Conservation (phyloP, 2,113 vertebrate genomes). For the Phyllostomus hastatus region DNA sequence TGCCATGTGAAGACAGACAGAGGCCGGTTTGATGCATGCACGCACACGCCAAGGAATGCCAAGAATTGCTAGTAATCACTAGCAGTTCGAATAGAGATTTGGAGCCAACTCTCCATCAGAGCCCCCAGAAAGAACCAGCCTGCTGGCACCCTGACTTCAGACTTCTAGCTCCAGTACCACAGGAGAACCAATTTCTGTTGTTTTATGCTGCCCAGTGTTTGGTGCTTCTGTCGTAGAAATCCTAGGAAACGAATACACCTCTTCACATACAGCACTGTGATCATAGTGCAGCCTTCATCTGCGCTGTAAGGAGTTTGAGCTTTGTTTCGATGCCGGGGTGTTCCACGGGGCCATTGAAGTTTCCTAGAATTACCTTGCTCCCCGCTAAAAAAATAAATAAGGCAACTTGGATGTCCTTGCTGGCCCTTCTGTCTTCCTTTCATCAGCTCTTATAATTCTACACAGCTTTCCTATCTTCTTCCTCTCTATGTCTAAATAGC, state of each 20-base stretch:
- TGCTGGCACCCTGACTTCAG: neutral
- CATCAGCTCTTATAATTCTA: neutral
- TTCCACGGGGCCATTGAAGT: neutral
- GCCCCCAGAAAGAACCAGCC: neutral
- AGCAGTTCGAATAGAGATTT: neutral
- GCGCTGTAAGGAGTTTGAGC: neutral
- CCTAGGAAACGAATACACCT: neutral
- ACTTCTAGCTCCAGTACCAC: neutral
- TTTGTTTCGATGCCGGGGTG: neutral
- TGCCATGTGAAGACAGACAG: neutral
- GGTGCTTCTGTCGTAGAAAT: neutral
- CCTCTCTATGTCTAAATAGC: neutral
- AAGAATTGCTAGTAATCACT: neutral
- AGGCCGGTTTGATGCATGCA: neutral
- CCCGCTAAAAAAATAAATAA: neutral
- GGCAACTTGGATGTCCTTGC: neutral
- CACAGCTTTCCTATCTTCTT: neutral
- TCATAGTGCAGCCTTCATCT: neutral
- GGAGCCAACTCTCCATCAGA: neutral
- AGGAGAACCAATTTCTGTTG: neutral
- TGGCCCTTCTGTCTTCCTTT: neutral
- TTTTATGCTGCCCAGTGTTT: neutral
- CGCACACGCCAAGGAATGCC: neutral
- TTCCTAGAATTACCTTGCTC: neutral
- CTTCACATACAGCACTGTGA: neutral